A percentile compares a stretch with the other conserved stretches of the same genome.
phyloP scores from a whole-genome alignment of 2,113 vertebrate genomes.

The Micronycteris hirsuta region DNA sequence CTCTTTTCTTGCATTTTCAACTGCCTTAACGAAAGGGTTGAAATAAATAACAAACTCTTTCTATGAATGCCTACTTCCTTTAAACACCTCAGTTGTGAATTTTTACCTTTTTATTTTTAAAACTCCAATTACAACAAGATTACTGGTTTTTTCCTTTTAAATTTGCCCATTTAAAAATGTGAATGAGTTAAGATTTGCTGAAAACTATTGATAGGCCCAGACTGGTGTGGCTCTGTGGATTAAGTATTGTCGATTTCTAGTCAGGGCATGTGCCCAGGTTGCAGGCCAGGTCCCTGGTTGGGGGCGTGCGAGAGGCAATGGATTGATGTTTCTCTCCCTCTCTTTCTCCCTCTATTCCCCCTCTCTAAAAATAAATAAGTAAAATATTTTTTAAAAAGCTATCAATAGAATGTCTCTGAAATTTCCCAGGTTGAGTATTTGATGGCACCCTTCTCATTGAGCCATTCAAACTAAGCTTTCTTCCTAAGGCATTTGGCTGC shows the following conservation, averaged over 20 bases:
- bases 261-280: no score
- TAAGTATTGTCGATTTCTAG: no score
- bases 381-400: neutral
- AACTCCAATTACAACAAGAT: neutral
- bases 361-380: no score
- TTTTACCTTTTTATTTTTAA: neutral
- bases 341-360: no score
- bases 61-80: neutral
- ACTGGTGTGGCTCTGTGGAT: no score
- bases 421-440: neutral
- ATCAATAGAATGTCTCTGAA: neutral
- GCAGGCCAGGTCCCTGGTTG: no score
- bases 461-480: neutral
- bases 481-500: neutral
- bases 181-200: neutral
- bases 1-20: constrained; percentile 16
- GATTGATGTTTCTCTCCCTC: no score
- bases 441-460: neutral
- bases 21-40: neutral
- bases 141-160: neutral
- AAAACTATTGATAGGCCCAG: neutral
- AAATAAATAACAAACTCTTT: neutral
- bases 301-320: no score
- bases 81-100: neutral
- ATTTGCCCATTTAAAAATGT: neutral